Evolutionary conservation across 2,113 vertebrate species (phyloP).

Genomic region (Hepsetus odoe): DNA sequence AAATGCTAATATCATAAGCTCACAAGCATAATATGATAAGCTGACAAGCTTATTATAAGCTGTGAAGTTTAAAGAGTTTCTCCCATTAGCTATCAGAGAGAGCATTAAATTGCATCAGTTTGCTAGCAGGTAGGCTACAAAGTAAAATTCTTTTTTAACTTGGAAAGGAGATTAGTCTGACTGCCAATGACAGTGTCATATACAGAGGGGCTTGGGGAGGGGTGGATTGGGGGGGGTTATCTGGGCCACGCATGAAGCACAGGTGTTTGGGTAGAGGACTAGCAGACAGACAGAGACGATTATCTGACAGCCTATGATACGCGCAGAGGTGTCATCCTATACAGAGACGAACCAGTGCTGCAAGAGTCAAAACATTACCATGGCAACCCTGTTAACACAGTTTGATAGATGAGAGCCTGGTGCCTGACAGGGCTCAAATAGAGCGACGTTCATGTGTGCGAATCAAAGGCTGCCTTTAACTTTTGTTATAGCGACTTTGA

Average conservation of each 20-base stretch:
- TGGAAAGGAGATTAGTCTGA: constrained; percentile 77
- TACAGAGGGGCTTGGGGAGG: constrained; percentile 49
- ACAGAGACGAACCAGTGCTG: constrained; percentile 46
- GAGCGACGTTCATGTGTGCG: constrained; percentile 13
- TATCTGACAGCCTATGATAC: constrained; percentile 55
- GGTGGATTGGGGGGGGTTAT: constrained; percentile 41
- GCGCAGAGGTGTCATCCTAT: constrained; percentile 44
- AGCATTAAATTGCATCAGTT: constrained; percentile 75
- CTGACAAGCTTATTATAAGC: constrained; percentile 86
- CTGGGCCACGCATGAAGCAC: constrained; percentile 38
- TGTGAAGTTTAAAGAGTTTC: constrained; percentile 82
- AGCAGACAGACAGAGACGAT: constrained; percentile 47
- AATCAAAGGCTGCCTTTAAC: constrained; percentile 28
- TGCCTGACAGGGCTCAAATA: constrained; percentile 38
- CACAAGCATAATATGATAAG: constrained; percentile 84
- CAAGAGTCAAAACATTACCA: constrained; percentile 41
- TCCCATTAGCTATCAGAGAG: constrained; percentile 79
- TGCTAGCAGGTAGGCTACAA: constrained; percentile 71
- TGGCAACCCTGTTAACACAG: constrained; percentile 45
- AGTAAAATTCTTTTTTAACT: constrained; percentile 75
- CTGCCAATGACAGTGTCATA: constrained; percentile 71
- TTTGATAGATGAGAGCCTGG: constrained; percentile 23
- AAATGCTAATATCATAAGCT: constrained; percentile 86
- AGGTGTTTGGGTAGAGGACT: constrained; percentile 52
- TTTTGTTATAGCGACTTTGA: constrained; percentile 31